These are phyloP conservation scores for Arrhamphus sclerolepis DNA, from an alignment of 2,797 vertebrate species.

Conservation along the genomic window DNA sequence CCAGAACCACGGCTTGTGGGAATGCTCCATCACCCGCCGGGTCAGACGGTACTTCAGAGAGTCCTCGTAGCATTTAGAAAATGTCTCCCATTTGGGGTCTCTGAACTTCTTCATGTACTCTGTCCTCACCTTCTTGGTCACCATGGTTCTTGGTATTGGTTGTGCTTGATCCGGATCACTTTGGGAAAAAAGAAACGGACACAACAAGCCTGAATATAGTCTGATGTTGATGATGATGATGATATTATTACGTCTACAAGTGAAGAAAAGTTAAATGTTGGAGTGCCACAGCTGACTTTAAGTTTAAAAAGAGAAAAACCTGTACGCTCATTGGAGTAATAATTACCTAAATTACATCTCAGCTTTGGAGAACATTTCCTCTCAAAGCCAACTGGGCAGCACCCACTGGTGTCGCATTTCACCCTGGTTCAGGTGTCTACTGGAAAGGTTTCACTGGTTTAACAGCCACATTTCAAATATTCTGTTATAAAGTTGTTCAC, in stretches of 20 bases:
- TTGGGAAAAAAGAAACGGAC: slow-evolving; percentile 2
- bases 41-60: slow-evolving; percentile 88
- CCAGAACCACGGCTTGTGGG: slow-evolving; percentile 91
- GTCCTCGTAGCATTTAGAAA: slow-evolving; percentile 90
- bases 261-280: neutral
- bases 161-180: slow-evolving; percentile 5
- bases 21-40: slow-evolving; percentile 89
- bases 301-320: too few species aligned
- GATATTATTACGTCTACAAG: neutral
- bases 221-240: too few species aligned
- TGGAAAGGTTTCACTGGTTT: neutral
- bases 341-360: neutral
- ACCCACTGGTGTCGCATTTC: neutral
- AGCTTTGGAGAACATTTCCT: neutral
- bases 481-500: neutral
- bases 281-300: too few species aligned
- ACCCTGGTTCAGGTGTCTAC: slow-evolving; percentile 3
- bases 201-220: neutral
- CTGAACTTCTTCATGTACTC: slow-evolving; percentile 95
- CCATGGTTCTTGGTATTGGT: slow-evolving; percentile 50
- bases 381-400: neutral
- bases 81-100: slow-evolving; percentile 91
- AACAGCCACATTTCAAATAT: neutral
- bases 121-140: slow-evolving; percentile 81
- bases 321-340: too few species aligned